Evolutionary conservation across 2,888 invertebrate genomes (phyloP), one percentile per base, ranked within the genome.

Genomic region (Stenichneumon culpator): DNA sequence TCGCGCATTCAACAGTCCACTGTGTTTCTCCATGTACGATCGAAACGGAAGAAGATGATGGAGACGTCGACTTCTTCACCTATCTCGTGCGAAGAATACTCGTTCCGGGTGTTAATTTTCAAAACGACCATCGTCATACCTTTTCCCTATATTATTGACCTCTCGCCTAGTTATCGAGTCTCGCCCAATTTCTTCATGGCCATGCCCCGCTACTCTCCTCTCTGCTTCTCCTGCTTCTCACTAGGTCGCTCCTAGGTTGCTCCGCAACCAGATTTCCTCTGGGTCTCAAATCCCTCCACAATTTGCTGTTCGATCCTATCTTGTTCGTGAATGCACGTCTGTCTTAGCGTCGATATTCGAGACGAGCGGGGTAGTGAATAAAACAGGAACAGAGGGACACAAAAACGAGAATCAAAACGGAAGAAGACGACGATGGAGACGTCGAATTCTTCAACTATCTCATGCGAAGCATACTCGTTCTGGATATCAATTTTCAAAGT

Each of bases 401-500:
- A 67, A 32, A 57, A 44, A 70, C 39, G 57, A 44, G 52, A 73
- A 72, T 16, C 57, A 19, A 73, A 19, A 50, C 39, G 44, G 50
- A 57, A 39, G 65, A 36, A 82, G 50, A 72, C 22, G 50, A 72
- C 22, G 25, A 69, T 16, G 52, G n/a, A 11, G 52, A 72, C 36
- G 32, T 22, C n/a, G 28, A 22, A 9, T 54, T 22, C 54, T 19
- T n/a, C 22, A 50, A 69, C 68, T 57, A 22, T 50, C 47, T 22
- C 39, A n/a, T 47, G 60, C 67, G 19, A 7, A 54, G 44, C n/a
- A 68, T 28, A 47, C 52, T 74, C 78, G 79, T 80, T 83, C 79
- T 75, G 80, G 86, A 86, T 90, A 90, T 91, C 90, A 89, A 89
- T 90, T 90, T 91, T 89, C 87, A 89, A 91, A 91, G 90, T 90